phyloP scores from a whole-genome alignment of 2,113 vertebrate genomes.

The Colaptes auratus region DNA sequence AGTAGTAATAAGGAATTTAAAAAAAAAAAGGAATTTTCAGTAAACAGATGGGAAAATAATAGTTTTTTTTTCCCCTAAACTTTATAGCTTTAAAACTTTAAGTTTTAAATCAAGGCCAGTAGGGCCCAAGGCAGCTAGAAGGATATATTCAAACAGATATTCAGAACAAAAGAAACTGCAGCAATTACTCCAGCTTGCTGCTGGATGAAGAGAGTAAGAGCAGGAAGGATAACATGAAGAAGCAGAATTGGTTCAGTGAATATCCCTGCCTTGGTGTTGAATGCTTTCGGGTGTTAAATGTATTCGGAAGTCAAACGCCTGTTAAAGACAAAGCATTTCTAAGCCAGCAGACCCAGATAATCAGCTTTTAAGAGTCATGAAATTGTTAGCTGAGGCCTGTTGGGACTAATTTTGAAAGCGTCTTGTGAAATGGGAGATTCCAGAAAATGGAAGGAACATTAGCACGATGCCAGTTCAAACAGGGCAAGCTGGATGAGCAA shows the following conservation, averaged over 20 bases:
- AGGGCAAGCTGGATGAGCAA: conserved; percentile 53
- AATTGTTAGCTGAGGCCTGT: background rate
- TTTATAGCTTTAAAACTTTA: background rate
- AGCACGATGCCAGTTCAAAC: conserved; percentile 17
- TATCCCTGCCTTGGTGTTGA: background rate
- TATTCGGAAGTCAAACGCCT: background rate
- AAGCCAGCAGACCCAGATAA: background rate
- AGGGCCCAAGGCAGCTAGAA: background rate
- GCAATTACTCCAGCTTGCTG: background rate
- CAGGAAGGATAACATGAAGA: background rate
- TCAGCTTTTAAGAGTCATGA: background rate
- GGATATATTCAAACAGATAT: background rate
- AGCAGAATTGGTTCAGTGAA: background rate
- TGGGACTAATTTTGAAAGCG: background rate
- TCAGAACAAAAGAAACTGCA: background rate
- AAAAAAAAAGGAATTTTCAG: background rate
- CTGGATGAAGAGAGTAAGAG: background rate
- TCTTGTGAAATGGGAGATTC: conserved; percentile 7
- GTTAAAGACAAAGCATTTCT: background rate
- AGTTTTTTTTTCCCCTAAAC: background rate
- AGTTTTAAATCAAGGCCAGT: background rate
- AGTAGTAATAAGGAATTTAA: background rate
- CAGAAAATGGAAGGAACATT: background rate
- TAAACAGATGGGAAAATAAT: background rate
- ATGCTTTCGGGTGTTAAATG: background rate